A percentile compares a stretch with the other conserved stretches of the same genome.
phyloP scores from a whole-genome alignment of 1,140 invertebrate genomes.

The Druon quercuslanigerum region DNA sequence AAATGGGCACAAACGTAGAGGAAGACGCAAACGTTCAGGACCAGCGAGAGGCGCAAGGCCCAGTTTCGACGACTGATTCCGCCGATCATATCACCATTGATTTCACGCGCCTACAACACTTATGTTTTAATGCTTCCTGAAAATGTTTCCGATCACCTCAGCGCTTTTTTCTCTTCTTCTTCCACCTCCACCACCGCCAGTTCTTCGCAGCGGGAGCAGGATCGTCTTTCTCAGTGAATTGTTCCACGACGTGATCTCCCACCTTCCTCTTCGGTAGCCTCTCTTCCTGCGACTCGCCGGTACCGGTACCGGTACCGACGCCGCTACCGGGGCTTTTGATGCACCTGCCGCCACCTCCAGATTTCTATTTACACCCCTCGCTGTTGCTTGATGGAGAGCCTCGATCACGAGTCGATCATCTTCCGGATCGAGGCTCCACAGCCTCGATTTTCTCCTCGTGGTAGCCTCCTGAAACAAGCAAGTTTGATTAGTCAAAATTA shows the following conservation, averaged over 20 bases:
- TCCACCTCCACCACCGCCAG: conserved; percentile 44
- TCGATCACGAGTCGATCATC: conserved; percentile 31
- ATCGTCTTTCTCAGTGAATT: conserved; percentile 44
- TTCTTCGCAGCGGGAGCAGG: conserved; percentile 30
- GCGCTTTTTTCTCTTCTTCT: conserved; percentile 43
- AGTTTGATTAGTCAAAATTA: too few species aligned
- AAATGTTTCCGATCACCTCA: conserved; percentile 10
- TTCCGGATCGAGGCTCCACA: not conserved
- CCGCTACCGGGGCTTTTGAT: not conserved
- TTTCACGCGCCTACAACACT: conserved; percentile 39
- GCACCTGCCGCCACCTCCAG: not conserved
- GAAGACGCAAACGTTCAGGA: conserved; percentile 83
- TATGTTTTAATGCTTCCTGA: not conserved
- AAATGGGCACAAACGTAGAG: conserved; percentile 81
- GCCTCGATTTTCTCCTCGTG: not conserved
- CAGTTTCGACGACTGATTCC: conserved; percentile 81
- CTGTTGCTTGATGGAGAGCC: not conserved
- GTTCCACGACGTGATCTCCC: conserved; percentile 1
- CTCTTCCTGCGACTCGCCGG: not conserved
- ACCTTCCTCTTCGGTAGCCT: conserved; percentile 17
- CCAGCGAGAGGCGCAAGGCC: conserved; percentile 83
- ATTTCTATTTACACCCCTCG: not conserved
- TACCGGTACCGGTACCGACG: conserved; percentile 14
- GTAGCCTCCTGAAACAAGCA: not conserved
- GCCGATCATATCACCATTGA: conserved; percentile 51